Evolutionary conservation across 2,113 vertebrate species (phyloP).

Genomic region (Piprites chloris): DNA sequence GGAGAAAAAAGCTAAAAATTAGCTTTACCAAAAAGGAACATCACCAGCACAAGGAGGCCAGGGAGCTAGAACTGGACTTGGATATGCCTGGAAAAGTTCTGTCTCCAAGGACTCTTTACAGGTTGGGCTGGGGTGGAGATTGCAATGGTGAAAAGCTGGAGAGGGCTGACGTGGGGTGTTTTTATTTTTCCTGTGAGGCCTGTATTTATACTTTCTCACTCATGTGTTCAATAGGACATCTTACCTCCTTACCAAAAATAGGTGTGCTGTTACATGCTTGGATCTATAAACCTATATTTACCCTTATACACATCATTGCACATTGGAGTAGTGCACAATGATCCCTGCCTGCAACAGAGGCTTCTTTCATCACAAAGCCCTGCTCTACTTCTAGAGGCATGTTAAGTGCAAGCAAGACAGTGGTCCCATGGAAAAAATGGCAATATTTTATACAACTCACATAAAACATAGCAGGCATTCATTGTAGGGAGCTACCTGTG

Average conservation of each 20-base stretch:
- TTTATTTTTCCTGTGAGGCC: not conserved
- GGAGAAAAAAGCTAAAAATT: not conserved
- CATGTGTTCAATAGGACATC: not conserved
- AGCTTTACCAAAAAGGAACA: not conserved
- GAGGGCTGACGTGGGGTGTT: not conserved
- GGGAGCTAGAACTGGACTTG: not conserved
- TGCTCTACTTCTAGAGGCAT: accelerated
- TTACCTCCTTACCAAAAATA: not conserved
- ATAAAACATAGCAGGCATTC: not conserved
- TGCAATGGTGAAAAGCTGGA: not conserved
- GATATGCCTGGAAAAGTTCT: not conserved
- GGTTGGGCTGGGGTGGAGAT: not conserved
- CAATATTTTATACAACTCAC: not conserved
- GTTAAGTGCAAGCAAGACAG: not conserved
- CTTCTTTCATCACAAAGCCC: not conserved
- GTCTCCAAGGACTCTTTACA: not conserved
- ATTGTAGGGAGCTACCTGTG: not conserved
- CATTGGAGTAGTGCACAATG: accelerated
- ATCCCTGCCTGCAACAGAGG: not conserved
- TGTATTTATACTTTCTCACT: not conserved
- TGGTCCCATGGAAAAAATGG: not conserved
- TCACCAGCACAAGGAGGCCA: not conserved
- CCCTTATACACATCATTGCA: not conserved
- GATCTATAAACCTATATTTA: not conserved
- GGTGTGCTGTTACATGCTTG: accelerated